Conservation (phyloP, 2,797 vertebrate genomes). For the Cetoscarus ocellatus region DNA sequence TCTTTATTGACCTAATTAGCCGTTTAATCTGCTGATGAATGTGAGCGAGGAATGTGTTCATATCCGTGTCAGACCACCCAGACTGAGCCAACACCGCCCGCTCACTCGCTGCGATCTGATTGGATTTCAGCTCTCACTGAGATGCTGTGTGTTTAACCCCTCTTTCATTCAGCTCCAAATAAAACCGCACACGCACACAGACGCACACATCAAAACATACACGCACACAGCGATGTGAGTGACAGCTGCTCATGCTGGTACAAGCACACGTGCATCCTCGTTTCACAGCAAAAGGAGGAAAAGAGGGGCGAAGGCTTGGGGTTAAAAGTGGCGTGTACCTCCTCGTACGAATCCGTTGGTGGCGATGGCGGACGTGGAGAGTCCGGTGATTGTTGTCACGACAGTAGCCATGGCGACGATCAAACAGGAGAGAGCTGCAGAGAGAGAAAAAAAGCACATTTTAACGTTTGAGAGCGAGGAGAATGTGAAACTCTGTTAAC, state of each 20-base stretch:
- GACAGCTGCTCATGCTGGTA: slow-evolving; percentile 19
- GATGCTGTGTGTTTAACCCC: slow-evolving; percentile 19
- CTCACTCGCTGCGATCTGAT: slow-evolving; percentile 7
- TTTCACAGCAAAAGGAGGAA: slow-evolving; percentile 4
- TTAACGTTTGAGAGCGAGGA: slow-evolving; percentile 17
- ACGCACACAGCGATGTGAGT: not conserved
- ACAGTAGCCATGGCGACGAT: slow-evolving; percentile 95
- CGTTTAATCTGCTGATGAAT: not conserved
- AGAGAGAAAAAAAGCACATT: slow-evolving; percentile 24
- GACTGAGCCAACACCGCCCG: not conserved
- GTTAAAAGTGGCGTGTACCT: slow-evolving; percentile 83
- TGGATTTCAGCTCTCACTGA: slow-evolving; percentile 45
- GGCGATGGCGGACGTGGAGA: slow-evolving; percentile 98
- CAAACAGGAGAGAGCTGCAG: slow-evolving; percentile 90
- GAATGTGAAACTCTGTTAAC: slow-evolving; percentile 28
- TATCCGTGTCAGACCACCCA: slow-evolving; percentile 37
- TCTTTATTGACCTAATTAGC: not conserved
- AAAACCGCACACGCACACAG: slow-evolving; percentile 8
- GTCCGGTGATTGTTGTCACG: slow-evolving; percentile 97
- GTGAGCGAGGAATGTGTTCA: slow-evolving; percentile 20
- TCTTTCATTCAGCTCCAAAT: slow-evolving; percentile 7
- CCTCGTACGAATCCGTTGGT: slow-evolving; percentile 99
- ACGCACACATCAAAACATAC: too few relatives aligned
- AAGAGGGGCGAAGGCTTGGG: not conserved
- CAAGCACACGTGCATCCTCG: slow-evolving; percentile 23